Percentiles rank a stretch among this genome's conserved stretches.
Conservation (phyloP, 1,140 invertebrate species). For the Eriocheir sinensis region DNA sequence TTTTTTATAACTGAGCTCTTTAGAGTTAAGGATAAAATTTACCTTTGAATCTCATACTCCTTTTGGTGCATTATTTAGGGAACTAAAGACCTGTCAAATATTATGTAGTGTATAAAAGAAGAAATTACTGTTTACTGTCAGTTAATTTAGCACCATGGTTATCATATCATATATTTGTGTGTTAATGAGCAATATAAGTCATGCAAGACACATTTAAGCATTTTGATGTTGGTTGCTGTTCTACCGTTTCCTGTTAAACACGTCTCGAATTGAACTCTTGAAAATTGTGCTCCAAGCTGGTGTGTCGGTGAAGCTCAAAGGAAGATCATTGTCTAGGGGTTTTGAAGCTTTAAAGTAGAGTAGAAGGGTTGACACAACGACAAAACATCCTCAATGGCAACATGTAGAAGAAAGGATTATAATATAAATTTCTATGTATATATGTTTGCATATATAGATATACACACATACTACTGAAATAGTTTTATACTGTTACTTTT, state of each 20-base stretch:
- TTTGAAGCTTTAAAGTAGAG: slow-evolving; percentile 71
- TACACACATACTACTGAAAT: slow-evolving; percentile 19
- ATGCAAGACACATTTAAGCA: slow-evolving; percentile 60
- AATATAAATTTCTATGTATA: slow-evolving; percentile 30
- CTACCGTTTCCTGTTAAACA: slow-evolving; percentile 73
- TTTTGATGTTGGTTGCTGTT: slow-evolving; percentile 71
- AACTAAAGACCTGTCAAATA: slow-evolving; percentile 54
- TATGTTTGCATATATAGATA: slow-evolving; percentile 53
- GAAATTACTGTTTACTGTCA: slow-evolving; percentile 64
- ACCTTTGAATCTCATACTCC: slow-evolving; percentile 46
- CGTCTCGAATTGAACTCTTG: slow-evolving; percentile 56
- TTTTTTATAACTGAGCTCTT: slow-evolving; percentile 27
- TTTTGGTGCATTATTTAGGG: slow-evolving; percentile 72
- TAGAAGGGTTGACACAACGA: slow-evolving; percentile 40
- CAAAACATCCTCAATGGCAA: not conserved
- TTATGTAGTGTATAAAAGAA: slow-evolving; percentile 61
- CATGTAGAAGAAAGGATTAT: not conserved
- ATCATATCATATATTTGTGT: slow-evolving; percentile 75
- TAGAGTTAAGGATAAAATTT: slow-evolving; percentile 39
- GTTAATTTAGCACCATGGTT: slow-evolving; percentile 62
- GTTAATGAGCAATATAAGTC: slow-evolving; percentile 73
- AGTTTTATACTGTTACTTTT: slow-evolving; percentile 24
- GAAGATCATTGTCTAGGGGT: slow-evolving; percentile 54
- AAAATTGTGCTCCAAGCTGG: slow-evolving; percentile 54
- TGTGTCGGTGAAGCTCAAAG: slow-evolving; percentile 73